These are phyloP conservation scores for Sabatieria punctata DNA, from an alignment of 2,888 invertebrate genomes.

Conservation along the genomic window DNA sequence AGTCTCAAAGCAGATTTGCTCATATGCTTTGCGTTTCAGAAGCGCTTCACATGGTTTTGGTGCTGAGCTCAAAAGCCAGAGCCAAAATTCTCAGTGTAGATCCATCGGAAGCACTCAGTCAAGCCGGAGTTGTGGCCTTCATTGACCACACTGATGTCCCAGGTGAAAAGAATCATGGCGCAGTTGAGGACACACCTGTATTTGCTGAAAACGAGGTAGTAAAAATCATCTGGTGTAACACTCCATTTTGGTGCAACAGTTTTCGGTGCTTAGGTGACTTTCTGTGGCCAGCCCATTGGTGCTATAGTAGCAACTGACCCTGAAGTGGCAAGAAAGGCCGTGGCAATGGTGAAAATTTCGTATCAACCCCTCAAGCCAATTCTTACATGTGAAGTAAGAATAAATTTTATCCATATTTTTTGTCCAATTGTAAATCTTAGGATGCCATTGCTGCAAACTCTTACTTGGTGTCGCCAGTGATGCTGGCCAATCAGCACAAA, in stretches of 20 bases:
- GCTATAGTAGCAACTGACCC: slow-evolving; percentile 45
- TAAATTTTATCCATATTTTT: too few species aligned
- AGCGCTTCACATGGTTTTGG: slow-evolving; percentile 62
- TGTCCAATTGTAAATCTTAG: too few species aligned
- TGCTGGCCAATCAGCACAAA: too few species aligned
- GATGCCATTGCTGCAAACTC: too few species aligned
- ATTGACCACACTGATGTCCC: slow-evolving; percentile 59
- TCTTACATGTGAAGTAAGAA: too few species aligned
- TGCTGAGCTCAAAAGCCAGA: slow-evolving; percentile 43
- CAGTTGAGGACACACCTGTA: slow-evolving; percentile 62
- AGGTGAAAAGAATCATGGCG: slow-evolving; percentile 46
- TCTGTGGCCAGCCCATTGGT: slow-evolving; percentile 32
- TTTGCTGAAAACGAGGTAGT: slow-evolving; percentile 58
- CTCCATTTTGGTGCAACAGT: too few species aligned
- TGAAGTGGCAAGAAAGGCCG: slow-evolving; percentile 59
- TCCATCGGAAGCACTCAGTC: slow-evolving; percentile 49
- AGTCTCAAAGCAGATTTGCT: too few species aligned
- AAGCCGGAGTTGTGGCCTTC: slow-evolving; percentile 65
- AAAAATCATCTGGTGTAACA: too few species aligned
- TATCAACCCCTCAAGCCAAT: too few species aligned
- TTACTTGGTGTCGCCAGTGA: too few species aligned
- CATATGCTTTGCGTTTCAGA: too few species aligned
- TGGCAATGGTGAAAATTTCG: slow-evolving; percentile 55
- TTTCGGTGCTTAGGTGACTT: slow-evolving; percentile 42
- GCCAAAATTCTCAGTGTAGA: slow-evolving; percentile 41